These are phyloP conservation scores for Apis florea DNA, from an alignment of 1,140 invertebrate genomes.

Conservation along the genomic window DNA sequence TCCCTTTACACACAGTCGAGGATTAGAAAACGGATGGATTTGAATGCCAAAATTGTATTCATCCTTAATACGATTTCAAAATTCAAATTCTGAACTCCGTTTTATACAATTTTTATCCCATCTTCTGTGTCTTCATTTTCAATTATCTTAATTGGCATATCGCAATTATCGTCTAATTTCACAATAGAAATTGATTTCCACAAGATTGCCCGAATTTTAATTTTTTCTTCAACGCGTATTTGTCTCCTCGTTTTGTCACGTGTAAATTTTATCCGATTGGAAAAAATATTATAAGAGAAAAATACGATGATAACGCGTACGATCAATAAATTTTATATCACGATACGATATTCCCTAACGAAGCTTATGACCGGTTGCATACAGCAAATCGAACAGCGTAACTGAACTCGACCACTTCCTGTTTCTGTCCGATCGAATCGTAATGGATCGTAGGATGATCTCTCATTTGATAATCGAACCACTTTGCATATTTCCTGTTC, in stretches of 20 bases:
- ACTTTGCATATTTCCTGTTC: not conserved
- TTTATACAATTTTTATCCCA: no score
- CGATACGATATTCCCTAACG: not conserved
- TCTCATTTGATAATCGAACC: slow-evolving; percentile 12
- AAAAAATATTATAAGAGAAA: no score
- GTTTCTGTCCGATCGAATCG: slow-evolving; percentile 30
- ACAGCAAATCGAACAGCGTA: slow-evolving; percentile 17
- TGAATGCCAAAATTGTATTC: slow-evolving; percentile 1
- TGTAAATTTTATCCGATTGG: no score
- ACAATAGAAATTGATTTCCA: no score
- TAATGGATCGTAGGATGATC: slow-evolving; percentile 32
- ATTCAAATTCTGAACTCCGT: no score
- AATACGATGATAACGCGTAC: not conserved
- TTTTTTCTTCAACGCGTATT: no score
- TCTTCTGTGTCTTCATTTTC: no score
- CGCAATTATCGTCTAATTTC: no score
- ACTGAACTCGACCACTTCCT: slow-evolving; percentile 24
- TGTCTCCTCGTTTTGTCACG: no score
- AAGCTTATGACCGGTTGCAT: not conserved
- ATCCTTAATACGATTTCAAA: not conserved
- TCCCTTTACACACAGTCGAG: not conserved
- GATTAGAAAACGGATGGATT: slow-evolving; percentile 7
- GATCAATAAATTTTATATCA: not conserved
- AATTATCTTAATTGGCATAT: no score
- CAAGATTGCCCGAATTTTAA: no score